Evolutionary conservation across 2,888 invertebrate genomes (phyloP), one percentile per base, ranked within the genome.

Genomic region (Molanna angustata): DNA sequence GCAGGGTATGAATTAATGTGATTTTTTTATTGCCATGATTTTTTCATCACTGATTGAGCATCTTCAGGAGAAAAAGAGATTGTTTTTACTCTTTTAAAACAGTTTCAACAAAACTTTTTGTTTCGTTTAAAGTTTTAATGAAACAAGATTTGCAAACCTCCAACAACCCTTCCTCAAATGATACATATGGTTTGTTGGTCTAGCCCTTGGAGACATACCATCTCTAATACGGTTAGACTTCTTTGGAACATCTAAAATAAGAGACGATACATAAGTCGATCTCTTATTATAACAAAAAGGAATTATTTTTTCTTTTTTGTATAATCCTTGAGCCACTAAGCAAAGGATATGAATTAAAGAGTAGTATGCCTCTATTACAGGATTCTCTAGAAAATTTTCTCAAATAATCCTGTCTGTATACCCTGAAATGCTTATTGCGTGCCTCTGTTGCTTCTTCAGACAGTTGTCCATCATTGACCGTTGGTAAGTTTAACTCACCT

Each of bases 391-490:
- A 48, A 48, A 48, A 48, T 37, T 48, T 48, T 14, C 39, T 13
- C 3, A 40, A 17, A 27, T 27, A 48, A 20, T 48, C n/a, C 13
- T 33, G 33, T 22, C 64, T 33, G 33, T 59, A 64, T n/a, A 9
- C 9, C n/a, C 61, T 17, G 33, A 64, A 62, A 44, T 64, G 60
- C 54, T 64, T 46, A 16, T 46, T 46, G 4, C 46, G 9, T 17
- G 46, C 46, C 14, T 46, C 46, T 35, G 46, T 56, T 9, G 62
- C 62, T 55, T 64, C 64, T 57, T 64, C 64, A 1, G 61, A 62
- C 6, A 62, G 52, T 37, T n/a, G n/a, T n/a, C n/a, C n/a, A n/a
- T n/a, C n/a, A n/a, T n/a, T n/a, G n/a, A n/a, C n/a, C n/a, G n/a
- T n/a, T n/a, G n/a, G n/a, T n/a, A n/a, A n/a, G n/a, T n/a, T n/a